A percentile compares a stretch with the other conserved stretches of the same genome.
Evolutionary conservation across 2,113 vertebrate genomes (phyloP).

Genomic region (Mohoua ochrocephala): DNA sequence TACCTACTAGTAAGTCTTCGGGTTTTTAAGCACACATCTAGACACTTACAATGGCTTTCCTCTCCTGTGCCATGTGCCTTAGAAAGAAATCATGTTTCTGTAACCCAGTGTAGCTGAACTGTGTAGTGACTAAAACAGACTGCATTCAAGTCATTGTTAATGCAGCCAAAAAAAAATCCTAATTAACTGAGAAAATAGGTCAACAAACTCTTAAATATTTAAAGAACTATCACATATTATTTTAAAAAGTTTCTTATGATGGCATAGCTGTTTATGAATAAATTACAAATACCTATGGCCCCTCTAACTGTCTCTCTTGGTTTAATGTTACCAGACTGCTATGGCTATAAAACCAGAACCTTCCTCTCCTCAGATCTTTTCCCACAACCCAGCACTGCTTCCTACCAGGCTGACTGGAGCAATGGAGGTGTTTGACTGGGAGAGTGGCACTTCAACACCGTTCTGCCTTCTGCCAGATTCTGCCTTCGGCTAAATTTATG

Average conservation of each 20-base stretch:
- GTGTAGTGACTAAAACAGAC: background rate
- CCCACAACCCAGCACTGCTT: background rate
- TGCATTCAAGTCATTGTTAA: conserved; percentile 53
- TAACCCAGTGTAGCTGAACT: background rate
- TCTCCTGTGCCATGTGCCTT: background rate
- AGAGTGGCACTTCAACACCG: background rate
- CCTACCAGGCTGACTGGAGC: background rate
- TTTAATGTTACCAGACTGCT: background rate
- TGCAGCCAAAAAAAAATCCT: conserved; percentile 47
- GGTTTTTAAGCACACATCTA: background rate
- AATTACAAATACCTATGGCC: conserved; percentile 39
- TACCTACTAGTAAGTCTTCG: background rate
- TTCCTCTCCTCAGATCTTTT: background rate
- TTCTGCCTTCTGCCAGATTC: background rate
- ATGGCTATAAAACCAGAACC: background rate
- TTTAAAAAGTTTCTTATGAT: conserved; percentile 56
- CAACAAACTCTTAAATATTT: conserved; percentile 72
- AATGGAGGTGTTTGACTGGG: background rate
- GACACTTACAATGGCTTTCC: background rate
- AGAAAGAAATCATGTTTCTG: background rate
- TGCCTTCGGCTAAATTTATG: conserved; percentile 8
- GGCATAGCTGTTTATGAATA: conserved; percentile 58
- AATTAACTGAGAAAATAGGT: conserved; percentile 73
- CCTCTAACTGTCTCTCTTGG: background rate
- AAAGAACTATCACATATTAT: conserved; percentile 63